Evolutionary conservation across 2,888 invertebrate genomes (phyloP).

Genomic region (Parasteatoda lunata): DNA sequence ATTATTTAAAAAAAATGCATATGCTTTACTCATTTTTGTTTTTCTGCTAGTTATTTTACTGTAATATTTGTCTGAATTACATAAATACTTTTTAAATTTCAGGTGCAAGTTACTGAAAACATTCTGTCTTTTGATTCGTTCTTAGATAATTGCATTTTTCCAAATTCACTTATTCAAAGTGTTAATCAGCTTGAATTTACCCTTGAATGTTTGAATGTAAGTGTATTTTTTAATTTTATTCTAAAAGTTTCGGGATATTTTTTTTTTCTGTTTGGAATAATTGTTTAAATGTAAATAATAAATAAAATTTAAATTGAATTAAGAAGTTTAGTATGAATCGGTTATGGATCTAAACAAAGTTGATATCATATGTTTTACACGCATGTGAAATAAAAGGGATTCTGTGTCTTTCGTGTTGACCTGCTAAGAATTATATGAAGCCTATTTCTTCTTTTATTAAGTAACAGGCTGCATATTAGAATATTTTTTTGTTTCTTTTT

Average conservation of each 20-base stretch:
- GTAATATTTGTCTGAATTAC: neutral
- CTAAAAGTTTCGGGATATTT: neutral
- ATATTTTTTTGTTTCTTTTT: too few relatives aligned
- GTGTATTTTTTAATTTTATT: neutral
- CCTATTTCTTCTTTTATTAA: too few relatives aligned
- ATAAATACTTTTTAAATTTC: neutral
- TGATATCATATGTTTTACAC: too few relatives aligned
- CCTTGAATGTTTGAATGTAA: constrained; percentile 39
- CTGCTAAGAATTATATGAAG: too few relatives aligned
- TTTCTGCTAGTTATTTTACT: too few relatives aligned
- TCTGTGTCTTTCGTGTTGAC: too few relatives aligned
- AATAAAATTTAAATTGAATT: neutral
- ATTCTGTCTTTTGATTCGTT: constrained; percentile 20
- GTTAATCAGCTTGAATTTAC: neutral
- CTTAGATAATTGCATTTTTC: constrained; percentile 10
- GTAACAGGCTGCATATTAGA: too few relatives aligned
- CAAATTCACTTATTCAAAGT: neutral
- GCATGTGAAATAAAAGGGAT: too few relatives aligned
- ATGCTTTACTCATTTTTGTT: too few relatives aligned
- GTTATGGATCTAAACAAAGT: neutral
- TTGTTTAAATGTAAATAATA: too few relatives aligned
- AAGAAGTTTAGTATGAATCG: neutral
- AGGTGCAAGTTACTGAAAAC: neutral
- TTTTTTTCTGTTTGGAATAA: too few relatives aligned
- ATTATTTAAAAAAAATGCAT: too few relatives aligned